Evolutionary conservation across 2,113 vertebrate species (phyloP).

Genomic region (Haliaeetus leucogaster): DNA sequence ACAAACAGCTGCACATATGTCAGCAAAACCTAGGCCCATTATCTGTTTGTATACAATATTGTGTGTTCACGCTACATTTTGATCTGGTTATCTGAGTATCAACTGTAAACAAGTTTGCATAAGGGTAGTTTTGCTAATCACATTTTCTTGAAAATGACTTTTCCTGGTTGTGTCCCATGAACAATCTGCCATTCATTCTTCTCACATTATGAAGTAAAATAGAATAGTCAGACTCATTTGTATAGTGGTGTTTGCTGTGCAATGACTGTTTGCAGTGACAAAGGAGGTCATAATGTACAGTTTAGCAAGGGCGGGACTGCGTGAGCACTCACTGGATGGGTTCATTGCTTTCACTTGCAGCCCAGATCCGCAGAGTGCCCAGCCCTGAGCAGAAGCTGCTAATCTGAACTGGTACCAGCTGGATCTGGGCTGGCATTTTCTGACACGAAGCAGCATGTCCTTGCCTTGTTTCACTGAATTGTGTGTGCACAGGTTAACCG

Average conservation of each 20-base stretch:
- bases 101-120: background rate
- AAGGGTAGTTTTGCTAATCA: background rate
- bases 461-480: background rate
- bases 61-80: background rate
- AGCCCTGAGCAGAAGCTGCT: background rate
- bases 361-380: background rate
- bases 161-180: background rate
- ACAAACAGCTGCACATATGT: background rate
- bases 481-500: background rate
- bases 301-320: background rate
- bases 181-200: background rate
- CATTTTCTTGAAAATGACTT: background rate
- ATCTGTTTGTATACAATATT: background rate
- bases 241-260: accelerated
- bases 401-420: background rate
- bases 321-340: accelerated
- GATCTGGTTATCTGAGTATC: background rate
- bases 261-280: background rate
- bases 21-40: background rate
- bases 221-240: accelerated
- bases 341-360: background rate
- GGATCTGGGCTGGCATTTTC: background rate
- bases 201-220: background rate
- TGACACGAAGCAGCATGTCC: background rate
- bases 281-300: background rate